Evolutionary conservation across 2,888 invertebrate genomes (phyloP).

Genomic region (Gari tellinella): DNA sequence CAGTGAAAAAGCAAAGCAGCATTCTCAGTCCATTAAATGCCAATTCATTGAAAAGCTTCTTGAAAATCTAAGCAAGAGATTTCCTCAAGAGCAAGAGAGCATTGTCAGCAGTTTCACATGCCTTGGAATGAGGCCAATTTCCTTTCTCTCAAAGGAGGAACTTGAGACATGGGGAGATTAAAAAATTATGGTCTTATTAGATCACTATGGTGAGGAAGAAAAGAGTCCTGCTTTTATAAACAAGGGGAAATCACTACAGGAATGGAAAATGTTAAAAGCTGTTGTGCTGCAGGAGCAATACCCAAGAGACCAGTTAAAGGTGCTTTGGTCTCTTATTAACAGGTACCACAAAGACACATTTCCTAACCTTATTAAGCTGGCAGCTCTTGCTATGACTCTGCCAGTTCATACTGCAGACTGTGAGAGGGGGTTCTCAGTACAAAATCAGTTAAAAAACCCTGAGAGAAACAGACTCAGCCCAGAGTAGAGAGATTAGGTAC

Average conservation of each 20-base stretch:
- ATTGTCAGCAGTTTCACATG: too few relatives aligned
- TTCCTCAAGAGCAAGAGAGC: background rate
- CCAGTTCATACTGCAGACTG: too few relatives aligned
- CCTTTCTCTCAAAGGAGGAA: background rate
- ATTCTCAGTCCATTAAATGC: background rate
- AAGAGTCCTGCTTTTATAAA: background rate
- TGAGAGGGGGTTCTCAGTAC: too few relatives aligned
- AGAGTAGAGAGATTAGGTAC: too few relatives aligned
- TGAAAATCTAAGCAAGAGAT: constrained; percentile 1
- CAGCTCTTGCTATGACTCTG: too few relatives aligned
- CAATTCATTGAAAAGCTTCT: background rate
- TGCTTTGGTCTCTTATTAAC: background rate
- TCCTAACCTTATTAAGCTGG: too few relatives aligned
- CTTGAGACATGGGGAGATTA: too few relatives aligned
- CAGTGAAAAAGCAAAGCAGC: background rate
- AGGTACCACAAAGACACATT: too few relatives aligned
- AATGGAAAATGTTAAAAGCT: background rate
- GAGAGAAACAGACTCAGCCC: too few relatives aligned
- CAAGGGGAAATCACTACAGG: background rate
- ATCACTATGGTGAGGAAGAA: too few relatives aligned
- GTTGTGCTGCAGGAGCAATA: background rate
- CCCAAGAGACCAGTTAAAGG: background rate
- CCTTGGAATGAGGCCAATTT: background rate
- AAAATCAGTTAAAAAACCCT: too few relatives aligned
- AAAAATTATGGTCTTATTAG: background rate